Base-by-base conservation (phyloP, 2,888 invertebrate species). In the Scelioninae gen. 2 region DNA sequence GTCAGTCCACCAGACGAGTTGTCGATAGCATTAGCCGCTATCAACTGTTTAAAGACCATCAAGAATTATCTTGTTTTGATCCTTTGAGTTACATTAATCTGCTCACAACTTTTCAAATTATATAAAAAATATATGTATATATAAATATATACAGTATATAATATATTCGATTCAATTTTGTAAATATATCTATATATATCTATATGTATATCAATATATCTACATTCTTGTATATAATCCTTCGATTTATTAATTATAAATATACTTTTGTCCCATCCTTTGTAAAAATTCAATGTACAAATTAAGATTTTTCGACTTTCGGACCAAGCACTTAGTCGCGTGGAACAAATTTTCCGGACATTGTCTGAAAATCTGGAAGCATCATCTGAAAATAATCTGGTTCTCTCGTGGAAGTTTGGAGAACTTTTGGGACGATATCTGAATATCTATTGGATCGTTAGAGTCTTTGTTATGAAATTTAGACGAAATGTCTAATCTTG, bases 1-100 rank as follows among this genome's bases (percentile, higher is more conserved):
- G 84, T 85, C 85, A 85, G 82, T 86, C 84, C 85, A 85, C 85
- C 85, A 85, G 85, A 85, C 84, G 82, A 85, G 84, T 85, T 85
- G 82, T 84, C 83, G 81, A 84, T 84, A 83, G 79, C 79, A 78
- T 78, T 81, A 83, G 78, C 79, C 78, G 80, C 81, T 80, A 81
- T 78, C 80, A 80, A 79, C 80, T 81, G 77, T 81, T 79, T 80
- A 82, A 82, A 81, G 77, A 77, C 72, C 76, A 75, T 78, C 76
- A 33, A 61, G n/a, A 57, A 28, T 52, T 48, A 19, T 53, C 28
- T 39, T 58, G 41, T 37, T 58, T 53, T 35, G 7, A 37, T 60
- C 41, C 45, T 52, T 68, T 60, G 15, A 53, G 39, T 60, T 68
- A 13, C 15, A 63, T 15, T 10, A 50, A 50, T 15, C 46, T 19